Base-by-base conservation (phyloP, 2,888 invertebrate species). In the Frankliniella intonsa region DNA sequence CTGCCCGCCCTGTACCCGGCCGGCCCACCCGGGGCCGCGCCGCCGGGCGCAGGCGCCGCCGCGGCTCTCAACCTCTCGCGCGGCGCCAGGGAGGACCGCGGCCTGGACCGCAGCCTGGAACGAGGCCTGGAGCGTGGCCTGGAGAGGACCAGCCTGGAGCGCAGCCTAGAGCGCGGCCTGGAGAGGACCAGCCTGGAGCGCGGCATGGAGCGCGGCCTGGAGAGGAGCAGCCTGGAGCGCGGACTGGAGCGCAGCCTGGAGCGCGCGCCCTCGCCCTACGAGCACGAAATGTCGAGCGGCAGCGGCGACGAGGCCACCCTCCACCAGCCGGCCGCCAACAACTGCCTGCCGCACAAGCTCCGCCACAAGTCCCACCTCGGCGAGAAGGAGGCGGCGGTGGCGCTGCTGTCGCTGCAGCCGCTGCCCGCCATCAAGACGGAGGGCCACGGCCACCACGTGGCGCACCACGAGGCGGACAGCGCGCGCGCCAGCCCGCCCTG, bases 281-380 rank as follows among this genome's bases (percentile, higher is more conserved):
- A 95, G n/a, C 95, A 93, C 87, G 95, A 95, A 88, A 90, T 94
- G 19, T 94, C 94, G 22, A 94, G 94, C 80, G 93, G 94, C 81
- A 92, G 93, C 81, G 92, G 92, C 2, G 92, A 91, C 86, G 91
- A 91, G 86, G 88, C 90, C 65, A 87, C 89, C 0, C 89, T 86
- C 81, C 84, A 76, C 69, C 81, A 82, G 25, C 81, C 49, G 19
- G 8, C 81, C 82, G 38, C 69, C 62, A 93, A 94, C 88, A 95
- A 95, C 87, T 93, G 95, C 86, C 90, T 97, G 87, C 97, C 97
- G 3, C 92, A 96, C 85, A 97, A 97, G 87, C 90, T 97, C 84
- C 93, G 97, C 87, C 97, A 97, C 90, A 97, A 97, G 89, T 94
- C 94, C 65, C 94, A 96, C 87, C 90, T 97, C 84, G 95, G 95